Percentiles rank a stretch among this genome's conserved stretches.
Evolutionary conservation across 1,140 invertebrate genomes (phyloP).

Genomic region (Planococcus citri): DNA sequence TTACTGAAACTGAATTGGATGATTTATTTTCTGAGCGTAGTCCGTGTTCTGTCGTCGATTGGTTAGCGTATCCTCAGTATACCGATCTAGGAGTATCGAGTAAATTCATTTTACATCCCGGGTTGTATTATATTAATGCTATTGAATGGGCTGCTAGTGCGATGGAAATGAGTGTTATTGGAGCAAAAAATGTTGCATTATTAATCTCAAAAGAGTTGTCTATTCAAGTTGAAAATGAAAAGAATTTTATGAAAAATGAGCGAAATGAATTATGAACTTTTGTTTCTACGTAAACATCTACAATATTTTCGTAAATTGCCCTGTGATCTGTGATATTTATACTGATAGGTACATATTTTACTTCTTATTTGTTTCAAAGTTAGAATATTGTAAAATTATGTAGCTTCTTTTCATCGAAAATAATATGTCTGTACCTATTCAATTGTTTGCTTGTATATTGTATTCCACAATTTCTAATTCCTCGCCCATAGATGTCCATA

Average conservation of each 20-base stretch:
- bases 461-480: no score
- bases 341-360: no score
- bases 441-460: no score
- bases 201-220: conserved; percentile 24
- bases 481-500: no score
- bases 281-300: no score
- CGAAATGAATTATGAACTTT: neutral
- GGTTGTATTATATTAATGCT: conserved; percentile 50
- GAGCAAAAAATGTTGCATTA: conserved; percentile 50
- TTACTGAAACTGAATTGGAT: conserved; percentile 37
- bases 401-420: no score
- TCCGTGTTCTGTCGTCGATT: conserved; percentile 35
- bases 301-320: neutral
- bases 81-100: conserved; percentile 33
- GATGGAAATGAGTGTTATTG: conserved; percentile 58
- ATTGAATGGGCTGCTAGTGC: conserved; percentile 56
- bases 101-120: conserved; percentile 42
- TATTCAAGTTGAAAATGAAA: neutral
- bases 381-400: no score
- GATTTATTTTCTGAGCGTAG: conserved; percentile 40
- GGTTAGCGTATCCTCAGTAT: conserved; percentile 54
- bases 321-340: no score
- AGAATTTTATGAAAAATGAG: neutral
- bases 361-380: no score
- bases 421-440: no score